Percentiles rank a stretch among this genome's conserved stretches.
phyloP scores from a whole-genome alignment of 1,140 invertebrate genomes.

The Megalonaias nervosa region DNA sequence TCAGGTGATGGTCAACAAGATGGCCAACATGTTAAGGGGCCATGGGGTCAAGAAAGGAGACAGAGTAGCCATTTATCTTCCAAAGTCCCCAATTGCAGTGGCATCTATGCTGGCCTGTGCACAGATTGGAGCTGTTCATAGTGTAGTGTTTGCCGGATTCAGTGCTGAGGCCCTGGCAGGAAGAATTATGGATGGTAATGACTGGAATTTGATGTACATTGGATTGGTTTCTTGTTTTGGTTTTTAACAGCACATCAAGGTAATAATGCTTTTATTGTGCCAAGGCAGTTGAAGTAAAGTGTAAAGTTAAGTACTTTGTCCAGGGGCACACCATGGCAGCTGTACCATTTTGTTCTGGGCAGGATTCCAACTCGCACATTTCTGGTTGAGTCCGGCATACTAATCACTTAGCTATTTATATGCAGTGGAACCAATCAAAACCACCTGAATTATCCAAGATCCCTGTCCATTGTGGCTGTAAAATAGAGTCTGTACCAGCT shows the following conservation, averaged over 20 bases:
- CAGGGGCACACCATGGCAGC: neutral
- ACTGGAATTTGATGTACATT: neutral
- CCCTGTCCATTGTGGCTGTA: too few relatives aligned
- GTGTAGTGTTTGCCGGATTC: slow-evolving; percentile 78
- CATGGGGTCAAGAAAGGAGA: slow-evolving; percentile 74
- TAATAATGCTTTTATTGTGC: neutral
- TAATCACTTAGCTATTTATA: too few relatives aligned
- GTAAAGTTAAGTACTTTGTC: neutral
- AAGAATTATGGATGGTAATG: slow-evolving; percentile 73
- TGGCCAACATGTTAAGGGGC: slow-evolving; percentile 71
- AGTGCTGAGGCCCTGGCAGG: slow-evolving; percentile 75
- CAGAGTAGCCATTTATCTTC: slow-evolving; percentile 75
- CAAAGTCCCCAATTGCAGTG: slow-evolving; percentile 72
- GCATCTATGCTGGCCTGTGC: slow-evolving; percentile 74
- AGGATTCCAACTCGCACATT: too few relatives aligned
- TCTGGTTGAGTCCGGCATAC: too few relatives aligned
- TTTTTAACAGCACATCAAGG: slow-evolving; percentile 1
- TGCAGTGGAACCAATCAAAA: too few relatives aligned
- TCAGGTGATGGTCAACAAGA: slow-evolving; percentile 68
- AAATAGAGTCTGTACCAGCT: too few relatives aligned
- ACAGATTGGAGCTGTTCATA: slow-evolving; percentile 75
- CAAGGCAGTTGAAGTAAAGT: neutral
- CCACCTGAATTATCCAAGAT: too few relatives aligned
- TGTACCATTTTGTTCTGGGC: neutral
- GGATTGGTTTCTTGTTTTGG: neutral